Evolutionary conservation across 2,888 invertebrate genomes (phyloP).

Genomic region (Napeogenes sylphis): DNA sequence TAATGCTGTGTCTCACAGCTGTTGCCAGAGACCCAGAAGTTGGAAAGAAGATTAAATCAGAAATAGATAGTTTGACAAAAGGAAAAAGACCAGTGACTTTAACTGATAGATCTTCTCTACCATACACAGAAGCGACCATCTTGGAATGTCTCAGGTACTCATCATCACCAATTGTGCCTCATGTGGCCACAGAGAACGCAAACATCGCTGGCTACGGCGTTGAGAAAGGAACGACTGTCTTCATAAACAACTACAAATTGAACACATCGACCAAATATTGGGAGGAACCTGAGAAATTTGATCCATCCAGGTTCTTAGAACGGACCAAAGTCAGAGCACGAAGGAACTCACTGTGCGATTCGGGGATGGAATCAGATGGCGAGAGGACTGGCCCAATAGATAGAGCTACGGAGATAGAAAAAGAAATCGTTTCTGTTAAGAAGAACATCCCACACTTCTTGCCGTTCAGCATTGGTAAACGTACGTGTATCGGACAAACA

Average conservation of each 20-base stretch:
- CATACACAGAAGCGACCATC: constrained; percentile 89
- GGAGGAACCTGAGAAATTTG: constrained; percentile 83
- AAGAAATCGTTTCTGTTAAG: constrained; percentile 62
- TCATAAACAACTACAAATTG: constrained; percentile 89
- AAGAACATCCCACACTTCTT: constrained; percentile 84
- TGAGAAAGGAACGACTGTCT: constrained; percentile 86
- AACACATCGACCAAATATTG: constrained; percentile 86
- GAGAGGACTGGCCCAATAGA: constrained; percentile 48
- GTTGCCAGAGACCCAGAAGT: constrained; percentile 82
- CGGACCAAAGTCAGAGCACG: constrained; percentile 52
- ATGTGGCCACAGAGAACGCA: constrained; percentile 88
- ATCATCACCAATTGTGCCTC: constrained; percentile 93
- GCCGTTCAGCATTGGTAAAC: constrained; percentile 90
- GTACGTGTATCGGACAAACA: constrained; percentile 91
- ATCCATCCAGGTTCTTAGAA: constrained; percentile 86
- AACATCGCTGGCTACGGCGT: constrained; percentile 84
- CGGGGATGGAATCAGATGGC: constrained; percentile 75
- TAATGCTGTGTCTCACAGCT: constrained; percentile 85
- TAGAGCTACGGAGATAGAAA: constrained; percentile 48
- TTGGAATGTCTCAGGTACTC: constrained; percentile 87
- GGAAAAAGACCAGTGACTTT: constrained; percentile 78
- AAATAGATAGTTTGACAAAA: constrained; percentile 80
- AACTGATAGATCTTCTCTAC: constrained; percentile 81
- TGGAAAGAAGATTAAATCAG: constrained; percentile 80
- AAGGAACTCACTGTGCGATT: constrained; percentile 73